phyloP scores from a whole-genome alignment of 2,888 invertebrate genomes.

The Ochropleura plecta region DNA sequence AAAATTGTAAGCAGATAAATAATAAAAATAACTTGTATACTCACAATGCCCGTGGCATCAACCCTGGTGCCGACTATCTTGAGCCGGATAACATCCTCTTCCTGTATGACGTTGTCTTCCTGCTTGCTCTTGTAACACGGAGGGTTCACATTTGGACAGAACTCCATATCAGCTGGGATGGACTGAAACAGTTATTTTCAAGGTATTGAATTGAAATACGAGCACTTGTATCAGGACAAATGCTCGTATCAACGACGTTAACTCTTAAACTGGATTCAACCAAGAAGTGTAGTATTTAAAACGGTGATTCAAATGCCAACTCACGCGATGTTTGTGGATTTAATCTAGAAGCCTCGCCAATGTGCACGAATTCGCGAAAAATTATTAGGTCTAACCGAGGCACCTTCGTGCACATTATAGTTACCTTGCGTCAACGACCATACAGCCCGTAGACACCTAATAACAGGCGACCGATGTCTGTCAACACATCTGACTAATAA shows the following conservation, averaged over 20 bases:
- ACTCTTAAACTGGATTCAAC: too few relatives aligned
- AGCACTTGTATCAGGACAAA: too few relatives aligned
- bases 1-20: background rate
- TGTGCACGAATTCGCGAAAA: background rate
- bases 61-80: conserved; percentile 99
- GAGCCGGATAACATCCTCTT: conserved; percentile 98
- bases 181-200: conserved; percentile 91
- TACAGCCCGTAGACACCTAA: too few relatives aligned
- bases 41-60: conserved; percentile 99
- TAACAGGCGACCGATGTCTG: too few relatives aligned
- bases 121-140: conserved; percentile 99
- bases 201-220: too few relatives aligned
- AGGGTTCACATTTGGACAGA: conserved; percentile 99
- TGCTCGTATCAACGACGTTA: too few relatives aligned
- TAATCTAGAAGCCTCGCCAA: background rate
- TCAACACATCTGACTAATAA: too few relatives aligned
- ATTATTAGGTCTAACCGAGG: background rate
- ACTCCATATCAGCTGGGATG: conserved; percentile 99
- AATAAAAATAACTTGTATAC: conserved; percentile 76
- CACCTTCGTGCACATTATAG: background rate
- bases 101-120: conserved; percentile 99
- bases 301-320: background rate
- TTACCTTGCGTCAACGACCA: too few relatives aligned
- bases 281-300: too few relatives aligned
- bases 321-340: background rate